Evolutionary conservation across 2,888 invertebrate species (phyloP).

Genomic region (Sinelater perroti): DNA sequence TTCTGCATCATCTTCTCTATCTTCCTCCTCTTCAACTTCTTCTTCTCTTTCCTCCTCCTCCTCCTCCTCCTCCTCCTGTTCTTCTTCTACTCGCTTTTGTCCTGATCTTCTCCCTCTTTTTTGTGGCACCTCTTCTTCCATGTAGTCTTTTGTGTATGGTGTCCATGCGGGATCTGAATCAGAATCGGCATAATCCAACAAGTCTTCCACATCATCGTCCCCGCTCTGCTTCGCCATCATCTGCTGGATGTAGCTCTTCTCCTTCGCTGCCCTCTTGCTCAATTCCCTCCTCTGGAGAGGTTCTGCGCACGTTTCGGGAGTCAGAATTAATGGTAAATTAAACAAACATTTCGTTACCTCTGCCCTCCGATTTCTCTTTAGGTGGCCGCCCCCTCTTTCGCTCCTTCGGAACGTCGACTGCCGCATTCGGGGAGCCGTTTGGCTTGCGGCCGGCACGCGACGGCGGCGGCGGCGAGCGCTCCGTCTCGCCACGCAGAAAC

Average conservation of each 20-base stretch:
- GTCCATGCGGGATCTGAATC: constrained; percentile 81
- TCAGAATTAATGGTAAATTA: neutral
- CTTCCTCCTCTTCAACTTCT: no score
- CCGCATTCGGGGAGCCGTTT: constrained; percentile 60
- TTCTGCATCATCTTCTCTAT: no score
- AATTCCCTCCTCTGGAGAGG: constrained; percentile 70
- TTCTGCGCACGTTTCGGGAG: constrained; percentile 10
- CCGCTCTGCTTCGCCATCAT: constrained; percentile 60
- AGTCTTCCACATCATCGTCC: constrained; percentile 66
- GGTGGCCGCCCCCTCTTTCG: constrained; percentile 60
- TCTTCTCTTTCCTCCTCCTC: no score
- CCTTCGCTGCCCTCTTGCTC: constrained; percentile 73
- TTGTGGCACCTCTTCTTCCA: constrained; percentile 57
- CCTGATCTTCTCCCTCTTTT: constrained; percentile 46
- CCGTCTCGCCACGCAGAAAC: constrained; percentile 83
- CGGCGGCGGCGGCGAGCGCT: constrained; percentile 81
- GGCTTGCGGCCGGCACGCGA: constrained; percentile 72
- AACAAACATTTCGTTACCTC: neutral
- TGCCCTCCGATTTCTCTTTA: constrained; percentile 61
- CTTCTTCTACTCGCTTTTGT: no score
- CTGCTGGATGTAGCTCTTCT: constrained; percentile 66
- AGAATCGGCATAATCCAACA: constrained; percentile 68
- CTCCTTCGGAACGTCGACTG: constrained; percentile 57
- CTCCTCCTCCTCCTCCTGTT: no score
- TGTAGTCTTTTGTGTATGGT: constrained; percentile 65